phyloP scores from a whole-genome alignment of 2,113 vertebrate species.

The Malurus cyaneus region DNA sequence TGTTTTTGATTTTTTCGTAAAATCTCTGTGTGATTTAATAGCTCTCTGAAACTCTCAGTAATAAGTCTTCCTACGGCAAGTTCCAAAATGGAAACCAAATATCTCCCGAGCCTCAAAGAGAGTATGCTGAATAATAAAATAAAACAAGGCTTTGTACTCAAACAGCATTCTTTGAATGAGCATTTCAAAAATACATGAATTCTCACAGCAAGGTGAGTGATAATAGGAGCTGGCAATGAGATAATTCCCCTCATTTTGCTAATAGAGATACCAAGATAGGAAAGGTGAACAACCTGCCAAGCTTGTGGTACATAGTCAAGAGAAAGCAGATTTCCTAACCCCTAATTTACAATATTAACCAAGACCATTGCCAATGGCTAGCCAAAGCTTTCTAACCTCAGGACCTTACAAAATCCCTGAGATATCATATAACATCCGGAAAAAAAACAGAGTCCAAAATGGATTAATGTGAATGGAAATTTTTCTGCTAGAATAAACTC shows the following conservation, averaged over 20 bases:
- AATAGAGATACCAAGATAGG: background rate
- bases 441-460: background rate
- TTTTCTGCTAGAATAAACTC: background rate
- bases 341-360: background rate
- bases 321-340: background rate
- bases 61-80: slow-evolving; percentile 19
- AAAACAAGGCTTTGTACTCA: background rate
- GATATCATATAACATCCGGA: background rate
- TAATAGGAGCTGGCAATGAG: background rate
- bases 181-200: background rate
- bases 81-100: slow-evolving; percentile 6
- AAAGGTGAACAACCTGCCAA: background rate
- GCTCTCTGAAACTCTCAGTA: background rate
- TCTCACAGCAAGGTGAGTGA: background rate
- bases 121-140: background rate
- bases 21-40: background rate
- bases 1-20: background rate
- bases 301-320: background rate
- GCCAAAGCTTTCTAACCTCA: background rate
- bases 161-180: background rate
- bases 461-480: background rate
- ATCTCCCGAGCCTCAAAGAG: background rate
- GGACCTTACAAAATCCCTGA: background rate
- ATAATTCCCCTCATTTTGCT: background rate
- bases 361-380: background rate